Conservation (phyloP, 2,888 invertebrate genomes). For the Mythimna vitellina region DNA sequence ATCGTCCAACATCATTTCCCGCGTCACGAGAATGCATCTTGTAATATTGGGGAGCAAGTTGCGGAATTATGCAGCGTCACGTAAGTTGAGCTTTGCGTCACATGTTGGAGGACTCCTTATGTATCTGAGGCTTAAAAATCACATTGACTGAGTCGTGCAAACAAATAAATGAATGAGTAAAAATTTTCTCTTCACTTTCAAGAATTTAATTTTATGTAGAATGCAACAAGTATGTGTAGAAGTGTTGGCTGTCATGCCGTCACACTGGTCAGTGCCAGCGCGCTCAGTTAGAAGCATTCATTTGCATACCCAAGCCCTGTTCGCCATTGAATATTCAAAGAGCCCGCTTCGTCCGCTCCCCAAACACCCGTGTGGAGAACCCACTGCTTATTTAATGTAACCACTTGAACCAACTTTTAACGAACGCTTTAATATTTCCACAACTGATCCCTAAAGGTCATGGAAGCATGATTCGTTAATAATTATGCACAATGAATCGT, state of each 20-base stretch:
- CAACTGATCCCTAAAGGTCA: constrained; percentile 44
- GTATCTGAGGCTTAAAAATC: neutral
- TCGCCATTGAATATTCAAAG: constrained; percentile 66
- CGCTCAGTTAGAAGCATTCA: constrained; percentile 48
- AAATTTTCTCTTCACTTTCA: neutral
- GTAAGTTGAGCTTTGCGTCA: too few species aligned
- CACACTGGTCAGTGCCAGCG: constrained; percentile 26
- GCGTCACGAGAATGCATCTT: too few species aligned
- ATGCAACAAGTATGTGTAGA: constrained; percentile 29
- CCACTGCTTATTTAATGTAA: constrained; percentile 55
- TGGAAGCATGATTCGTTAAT: constrained; percentile 48
- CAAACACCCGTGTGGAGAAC: constrained; percentile 46
- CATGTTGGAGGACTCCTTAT: neutral
- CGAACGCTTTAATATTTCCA: constrained; percentile 54
- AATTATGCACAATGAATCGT: constrained; percentile 48
- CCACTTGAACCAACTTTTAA: constrained; percentile 50
- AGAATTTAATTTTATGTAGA: neutral
- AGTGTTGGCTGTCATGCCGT: constrained; percentile 11
- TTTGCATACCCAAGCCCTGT: constrained; percentile 61
- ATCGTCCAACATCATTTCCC: too few species aligned
- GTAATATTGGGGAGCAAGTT: too few species aligned
- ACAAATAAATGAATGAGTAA: neutral
- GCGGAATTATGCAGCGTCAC: too few species aligned
- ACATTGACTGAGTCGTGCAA: neutral
- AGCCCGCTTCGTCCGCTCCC: constrained; percentile 21